Percentiles rank a stretch among this genome's conserved stretches.
phyloP scores from a whole-genome alignment of 2,888 invertebrate genomes.

The Nomada fabriciana region DNA sequence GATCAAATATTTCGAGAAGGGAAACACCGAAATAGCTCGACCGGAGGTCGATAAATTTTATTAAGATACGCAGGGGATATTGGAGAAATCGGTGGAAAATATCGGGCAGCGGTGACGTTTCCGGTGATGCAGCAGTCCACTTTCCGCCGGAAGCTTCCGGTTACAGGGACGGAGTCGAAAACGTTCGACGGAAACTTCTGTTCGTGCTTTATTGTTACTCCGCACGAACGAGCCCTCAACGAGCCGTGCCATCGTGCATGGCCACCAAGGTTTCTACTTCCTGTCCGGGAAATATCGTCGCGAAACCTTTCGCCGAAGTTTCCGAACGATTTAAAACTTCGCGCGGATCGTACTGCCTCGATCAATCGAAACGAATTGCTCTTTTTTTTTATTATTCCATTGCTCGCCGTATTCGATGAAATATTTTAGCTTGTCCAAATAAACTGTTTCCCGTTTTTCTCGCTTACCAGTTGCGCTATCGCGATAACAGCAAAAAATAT shows the following conservation, averaged over 20 bases:
- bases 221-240: slow-evolving; percentile 56
- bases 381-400: neutral
- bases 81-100: slow-evolving; percentile 59
- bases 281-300: slow-evolving; percentile 11
- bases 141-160: slow-evolving; percentile 73
- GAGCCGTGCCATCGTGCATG: slow-evolving; percentile 40
- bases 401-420: neutral
- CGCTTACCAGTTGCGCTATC: neutral
- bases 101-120: slow-evolving; percentile 67
- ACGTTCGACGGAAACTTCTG: slow-evolving; percentile 66
- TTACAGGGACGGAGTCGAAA: slow-evolving; percentile 63
- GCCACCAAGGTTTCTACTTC: slow-evolving; percentile 4
- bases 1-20: neutral
- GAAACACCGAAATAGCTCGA: neutral
- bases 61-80: slow-evolving; percentile 37
- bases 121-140: slow-evolving; percentile 67
- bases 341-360: neutral
- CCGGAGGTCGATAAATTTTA: slow-evolving; percentile 27
- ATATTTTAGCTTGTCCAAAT: slow-evolving; percentile 1
- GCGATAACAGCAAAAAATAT: slow-evolving; percentile 1
- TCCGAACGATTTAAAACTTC: slow-evolving; percentile 8
- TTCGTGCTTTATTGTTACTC: slow-evolving; percentile 64
- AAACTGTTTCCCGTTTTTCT: neutral
- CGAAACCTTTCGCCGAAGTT: neutral
- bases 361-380: neutral